A percentile compares a stretch with the other conserved stretches of the same genome.
Evolutionary conservation across 1,140 invertebrate genomes (phyloP).

Genomic region (Gerris buenoi): DNA sequence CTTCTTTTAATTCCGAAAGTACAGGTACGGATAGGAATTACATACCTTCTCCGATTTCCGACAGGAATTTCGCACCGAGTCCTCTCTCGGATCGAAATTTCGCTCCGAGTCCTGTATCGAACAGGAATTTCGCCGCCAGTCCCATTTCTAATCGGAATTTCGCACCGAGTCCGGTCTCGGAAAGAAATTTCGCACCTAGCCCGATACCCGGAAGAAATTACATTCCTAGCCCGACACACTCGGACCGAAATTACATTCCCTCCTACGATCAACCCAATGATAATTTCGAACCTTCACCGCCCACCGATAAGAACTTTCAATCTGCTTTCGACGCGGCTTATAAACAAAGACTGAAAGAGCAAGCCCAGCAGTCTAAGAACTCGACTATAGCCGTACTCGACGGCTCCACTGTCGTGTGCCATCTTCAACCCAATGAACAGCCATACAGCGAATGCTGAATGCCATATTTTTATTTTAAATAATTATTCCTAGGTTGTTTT

Average conservation of each 20-base stretch:
- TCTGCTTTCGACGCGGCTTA: conserved; percentile 26
- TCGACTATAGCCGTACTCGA: conserved; percentile 58
- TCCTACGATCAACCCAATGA: too few relatives aligned
- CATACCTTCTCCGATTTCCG: not conserved
- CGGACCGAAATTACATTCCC: not conserved
- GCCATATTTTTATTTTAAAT: too few relatives aligned
- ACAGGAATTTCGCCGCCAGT: not conserved
- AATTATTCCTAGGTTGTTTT: too few relatives aligned
- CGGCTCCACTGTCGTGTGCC: conserved; percentile 67
- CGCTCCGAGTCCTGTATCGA: not conserved
- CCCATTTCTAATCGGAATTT: not conserved
- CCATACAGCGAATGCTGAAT: conserved; percentile 43
- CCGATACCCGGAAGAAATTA: not conserved
- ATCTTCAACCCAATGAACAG: conserved; percentile 51
- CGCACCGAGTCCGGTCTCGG: not conserved
- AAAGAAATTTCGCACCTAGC: not conserved
- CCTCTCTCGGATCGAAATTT: not conserved
- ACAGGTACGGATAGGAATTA: not conserved
- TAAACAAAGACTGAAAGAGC: conserved; percentile 39
- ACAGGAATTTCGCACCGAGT: not conserved
- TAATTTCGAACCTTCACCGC: conserved; percentile 42
- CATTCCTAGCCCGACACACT: not conserved
- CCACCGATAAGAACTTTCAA: conserved; percentile 28
- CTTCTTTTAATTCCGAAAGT: not conserved
- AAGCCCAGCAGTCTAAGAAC: conserved; percentile 27